Evolutionary conservation across 1,140 invertebrate genomes (phyloP), one percentile per base, ranked within the genome.

Genomic region (Euglossa dilemma): DNA sequence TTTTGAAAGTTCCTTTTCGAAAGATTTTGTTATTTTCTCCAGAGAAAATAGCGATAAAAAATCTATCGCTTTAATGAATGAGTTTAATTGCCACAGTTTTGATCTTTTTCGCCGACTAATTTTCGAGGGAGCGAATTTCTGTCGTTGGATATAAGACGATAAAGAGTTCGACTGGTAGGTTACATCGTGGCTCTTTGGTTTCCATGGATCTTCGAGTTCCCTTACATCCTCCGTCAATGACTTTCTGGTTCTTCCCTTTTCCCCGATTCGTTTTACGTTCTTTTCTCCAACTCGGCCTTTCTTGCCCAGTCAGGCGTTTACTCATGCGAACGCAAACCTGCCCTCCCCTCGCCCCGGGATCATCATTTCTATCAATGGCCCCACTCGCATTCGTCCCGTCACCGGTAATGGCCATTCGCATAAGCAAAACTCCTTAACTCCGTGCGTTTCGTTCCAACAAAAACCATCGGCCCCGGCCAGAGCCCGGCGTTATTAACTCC

Each of bases 351-450:
- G 14, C 18, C 56, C 36, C 23, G 47, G 28, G 45, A 56, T 59
- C 71, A 45, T 61, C 71, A 74, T 61, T 59, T 74, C 71, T 74
- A 59, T 74, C 54, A 59, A 74, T 74, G 54, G 56, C 54, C 18
- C 16, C 69, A 28, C n/a, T 50, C 25, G 23, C 71, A 45, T 59
- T 59, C 71, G 36, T 74, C 36, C 36, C 71, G 36, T 73, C 71
- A 23, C 45, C 7, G 8, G 54, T 74, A 74, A 74, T 74, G 71
- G 23, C 28, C 54, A 18, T 45, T 74, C 71, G 54, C 71, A 57
- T 57, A 59, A 59, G 71, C 71, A 45, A n/a, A 59, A 61, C 50
- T 54, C 28, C 70, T 72, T 23, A 56, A 56, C 70, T 56, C 14
- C 28, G 8, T 23, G 36, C 54, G 52, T 54, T 72, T 72, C 70